Evolutionary conservation across 2,888 invertebrate species (phyloP).

Genomic region (Sabellastarte sp.): DNA sequence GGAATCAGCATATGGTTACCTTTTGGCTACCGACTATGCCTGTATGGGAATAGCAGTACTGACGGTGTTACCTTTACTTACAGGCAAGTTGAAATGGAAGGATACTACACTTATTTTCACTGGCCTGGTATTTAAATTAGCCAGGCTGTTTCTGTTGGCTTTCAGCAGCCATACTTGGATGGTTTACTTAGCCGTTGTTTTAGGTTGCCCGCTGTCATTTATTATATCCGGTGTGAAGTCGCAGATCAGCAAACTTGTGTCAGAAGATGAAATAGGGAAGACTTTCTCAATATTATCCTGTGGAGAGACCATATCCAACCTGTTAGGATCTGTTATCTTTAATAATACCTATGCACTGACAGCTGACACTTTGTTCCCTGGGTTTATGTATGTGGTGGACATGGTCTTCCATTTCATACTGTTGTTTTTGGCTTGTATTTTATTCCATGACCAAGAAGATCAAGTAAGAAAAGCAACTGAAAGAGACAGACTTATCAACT

Average conservation of each 20-base stretch:
- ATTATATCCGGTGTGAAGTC: constrained; percentile 50
- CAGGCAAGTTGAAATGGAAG: not conserved
- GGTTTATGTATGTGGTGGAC: constrained; percentile 47
- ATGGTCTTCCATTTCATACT: not conserved
- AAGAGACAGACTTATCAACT: too few relatives aligned
- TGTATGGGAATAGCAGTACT: constrained; percentile 52
- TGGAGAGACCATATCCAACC: constrained; percentile 50
- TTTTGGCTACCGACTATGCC: constrained; percentile 55
- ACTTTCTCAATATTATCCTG: constrained; percentile 52
- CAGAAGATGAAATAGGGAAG: constrained; percentile 52
- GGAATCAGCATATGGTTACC: constrained; percentile 50
- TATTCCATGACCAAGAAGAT: not conserved
- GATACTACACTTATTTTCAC: constrained; percentile 39
- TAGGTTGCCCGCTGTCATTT: constrained; percentile 50
- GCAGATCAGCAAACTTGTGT: constrained; percentile 51
- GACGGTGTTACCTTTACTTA: constrained; percentile 49
- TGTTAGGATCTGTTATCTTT: constrained; percentile 49
- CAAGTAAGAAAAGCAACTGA: too few relatives aligned
- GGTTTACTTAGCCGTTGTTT: constrained; percentile 48
- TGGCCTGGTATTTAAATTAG: constrained; percentile 48
- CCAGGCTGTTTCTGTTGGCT: constrained; percentile 42
- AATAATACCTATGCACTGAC: constrained; percentile 51
- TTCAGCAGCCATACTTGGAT: constrained; percentile 41
- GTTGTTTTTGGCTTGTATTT: not conserved
- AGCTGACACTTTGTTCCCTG: constrained; percentile 40